Conservation (phyloP, 2,888 invertebrate species). For the Mellilla xanthometata region DNA sequence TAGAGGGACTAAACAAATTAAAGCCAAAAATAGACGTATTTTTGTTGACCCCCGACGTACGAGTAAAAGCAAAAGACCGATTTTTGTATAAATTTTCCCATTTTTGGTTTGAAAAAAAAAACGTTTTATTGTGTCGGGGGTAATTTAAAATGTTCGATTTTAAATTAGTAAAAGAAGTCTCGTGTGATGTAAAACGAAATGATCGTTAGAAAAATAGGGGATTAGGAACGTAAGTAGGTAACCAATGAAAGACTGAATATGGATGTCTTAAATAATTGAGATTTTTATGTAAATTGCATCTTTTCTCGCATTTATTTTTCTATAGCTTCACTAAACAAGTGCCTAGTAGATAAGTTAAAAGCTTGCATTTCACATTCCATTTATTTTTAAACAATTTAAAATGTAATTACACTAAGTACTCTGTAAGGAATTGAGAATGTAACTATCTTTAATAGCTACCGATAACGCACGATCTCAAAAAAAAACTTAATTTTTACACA, state of each 20-base stretch:
- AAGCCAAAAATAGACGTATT: constrained; percentile 6
- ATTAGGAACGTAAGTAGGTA: constrained; percentile 31
- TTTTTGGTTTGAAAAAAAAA: no score
- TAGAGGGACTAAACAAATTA: no score
- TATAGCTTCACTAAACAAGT: constrained; percentile 26
- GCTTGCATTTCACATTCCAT: constrained; percentile 10
- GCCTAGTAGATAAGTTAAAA: constrained; percentile 36
- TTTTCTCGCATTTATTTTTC: constrained; percentile 33
- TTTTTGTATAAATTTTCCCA: no score
- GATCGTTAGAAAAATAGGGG: background rate
- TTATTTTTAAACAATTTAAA: constrained; percentile 5
- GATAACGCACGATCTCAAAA: constrained; percentile 27
- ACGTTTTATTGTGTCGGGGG: no score
- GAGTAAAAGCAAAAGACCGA: no score
- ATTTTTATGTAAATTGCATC: constrained; percentile 23
- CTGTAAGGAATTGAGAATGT: background rate
- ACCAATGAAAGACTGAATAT: constrained; percentile 64
- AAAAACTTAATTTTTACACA: constrained; percentile 9
- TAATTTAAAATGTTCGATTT: no score
- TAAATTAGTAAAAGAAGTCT: no score
- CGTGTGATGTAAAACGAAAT: no score
- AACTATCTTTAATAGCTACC: constrained; percentile 7
- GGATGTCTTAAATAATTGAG: constrained; percentile 43
- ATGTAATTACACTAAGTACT: background rate
- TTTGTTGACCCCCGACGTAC: no score